Evolutionary conservation across 2,888 invertebrate species (phyloP).

Genomic region (Tridacna crocea): DNA sequence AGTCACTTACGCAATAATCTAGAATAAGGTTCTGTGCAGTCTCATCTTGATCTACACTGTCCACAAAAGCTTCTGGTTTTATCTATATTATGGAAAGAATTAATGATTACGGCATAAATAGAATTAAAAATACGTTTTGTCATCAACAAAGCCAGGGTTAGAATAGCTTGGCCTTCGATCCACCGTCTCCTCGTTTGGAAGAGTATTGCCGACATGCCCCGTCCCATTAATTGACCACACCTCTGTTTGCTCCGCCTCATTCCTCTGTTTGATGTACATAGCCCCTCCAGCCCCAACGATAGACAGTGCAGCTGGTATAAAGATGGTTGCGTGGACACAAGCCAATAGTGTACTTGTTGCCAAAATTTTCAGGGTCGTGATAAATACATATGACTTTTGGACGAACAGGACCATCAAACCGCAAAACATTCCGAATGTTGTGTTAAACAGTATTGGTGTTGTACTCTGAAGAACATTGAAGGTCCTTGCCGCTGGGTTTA

Average conservation of each 20-base stretch:
- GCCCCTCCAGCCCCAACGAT: background rate
- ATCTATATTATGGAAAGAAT: too few relatives aligned
- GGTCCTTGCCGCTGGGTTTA: background rate
- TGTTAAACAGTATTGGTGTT: slow-evolving; percentile 4
- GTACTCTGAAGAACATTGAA: background rate
- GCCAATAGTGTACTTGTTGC: background rate
- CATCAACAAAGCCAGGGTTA: too few relatives aligned
- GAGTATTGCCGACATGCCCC: background rate
- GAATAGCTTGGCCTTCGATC: background rate
- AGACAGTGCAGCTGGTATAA: background rate
- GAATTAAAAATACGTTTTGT: too few relatives aligned
- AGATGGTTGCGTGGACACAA: slow-evolving; percentile 1
- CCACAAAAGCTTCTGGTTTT: too few relatives aligned
- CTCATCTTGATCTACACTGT: too few relatives aligned
- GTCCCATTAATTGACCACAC: background rate
- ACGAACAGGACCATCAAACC: slow-evolving; percentile 7
- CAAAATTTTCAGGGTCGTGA: background rate
- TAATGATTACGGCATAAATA: too few relatives aligned
- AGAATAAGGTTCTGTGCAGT: too few relatives aligned
- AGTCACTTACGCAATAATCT: too few relatives aligned
- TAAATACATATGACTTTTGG: slow-evolving; percentile 1
- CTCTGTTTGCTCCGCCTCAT: background rate
- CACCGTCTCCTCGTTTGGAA: background rate
- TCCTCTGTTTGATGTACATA: background rate
- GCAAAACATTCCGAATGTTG: slow-evolving; percentile 2